Conservation (phyloP, 2,113 vertebrate species). For the Fukomys damarensis region DNA sequence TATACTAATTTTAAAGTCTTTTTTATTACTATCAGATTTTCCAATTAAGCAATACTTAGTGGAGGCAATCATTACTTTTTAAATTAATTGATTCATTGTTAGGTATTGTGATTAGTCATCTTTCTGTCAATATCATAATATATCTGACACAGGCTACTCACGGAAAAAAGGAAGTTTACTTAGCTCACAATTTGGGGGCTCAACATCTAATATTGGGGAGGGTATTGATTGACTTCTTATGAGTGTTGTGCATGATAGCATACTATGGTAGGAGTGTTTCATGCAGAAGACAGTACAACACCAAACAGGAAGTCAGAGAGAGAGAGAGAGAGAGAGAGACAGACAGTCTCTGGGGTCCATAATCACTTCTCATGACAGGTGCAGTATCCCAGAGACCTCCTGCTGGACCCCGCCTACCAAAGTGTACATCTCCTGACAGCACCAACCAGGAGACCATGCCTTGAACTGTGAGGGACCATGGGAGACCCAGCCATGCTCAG, state of each 20-base stretch:
- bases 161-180: neutral
- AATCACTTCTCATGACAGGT: neutral
- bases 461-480: too few species aligned
- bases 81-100: neutral
- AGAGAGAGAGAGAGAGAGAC: neutral
- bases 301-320: neutral
- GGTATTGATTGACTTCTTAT: neutral
- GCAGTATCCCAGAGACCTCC: neutral
- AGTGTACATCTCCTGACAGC: fast-evolving
- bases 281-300: neutral
- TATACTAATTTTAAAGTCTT: neutral
- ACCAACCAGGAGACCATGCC: neutral
- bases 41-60: neutral
- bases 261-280: neutral
- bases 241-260: neutral
- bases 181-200: neutral
- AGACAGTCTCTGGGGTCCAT: neutral
- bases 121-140: neutral
- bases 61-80: neutral
- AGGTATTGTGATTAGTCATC: neutral
- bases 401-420: too few species aligned
- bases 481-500: neutral
- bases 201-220: too few species aligned
- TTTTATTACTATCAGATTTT: neutral
- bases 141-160: neutral